Conservation (phyloP, 1,140 invertebrate species). For the Trialeurodes vaporariorum region DNA sequence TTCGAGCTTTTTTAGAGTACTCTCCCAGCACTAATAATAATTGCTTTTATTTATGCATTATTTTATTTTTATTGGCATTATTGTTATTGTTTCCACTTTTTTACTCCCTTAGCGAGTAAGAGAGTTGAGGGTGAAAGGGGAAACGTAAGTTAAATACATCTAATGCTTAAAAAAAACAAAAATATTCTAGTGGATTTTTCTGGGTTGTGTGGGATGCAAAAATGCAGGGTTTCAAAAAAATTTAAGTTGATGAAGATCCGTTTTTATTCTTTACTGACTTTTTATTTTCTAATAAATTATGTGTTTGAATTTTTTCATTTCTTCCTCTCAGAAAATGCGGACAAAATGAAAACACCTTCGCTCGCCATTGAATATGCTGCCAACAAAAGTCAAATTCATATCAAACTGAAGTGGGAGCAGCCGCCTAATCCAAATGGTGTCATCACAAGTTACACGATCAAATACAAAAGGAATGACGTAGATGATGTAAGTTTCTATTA, state of each 20-base stretch:
- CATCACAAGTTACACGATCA: constrained; percentile 68
- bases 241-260: constrained; percentile 1
- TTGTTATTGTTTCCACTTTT: no score
- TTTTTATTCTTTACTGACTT: not conserved
- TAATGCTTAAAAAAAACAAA: not conserved
- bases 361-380: constrained; percentile 23
- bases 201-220: not conserved
- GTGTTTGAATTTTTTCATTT: not conserved
- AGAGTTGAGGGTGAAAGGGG: no score
- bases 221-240: not conserved
- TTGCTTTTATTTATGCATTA: no score
- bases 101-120: no score
- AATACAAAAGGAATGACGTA: constrained; percentile 50
- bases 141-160: no score
- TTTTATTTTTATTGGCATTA: no score
- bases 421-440: constrained; percentile 74
- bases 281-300: not conserved
- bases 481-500: constrained; percentile 43
- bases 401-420: constrained; percentile 53
- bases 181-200: not conserved
- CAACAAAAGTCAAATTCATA: constrained; percentile 18
- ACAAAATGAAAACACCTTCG: constrained; percentile 20
- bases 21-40: no score
- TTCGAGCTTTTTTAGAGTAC: no score
- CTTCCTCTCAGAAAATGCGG: constrained; percentile 22